phyloP scores from a whole-genome alignment of 2,888 invertebrate species.

The Thereva unica region DNA sequence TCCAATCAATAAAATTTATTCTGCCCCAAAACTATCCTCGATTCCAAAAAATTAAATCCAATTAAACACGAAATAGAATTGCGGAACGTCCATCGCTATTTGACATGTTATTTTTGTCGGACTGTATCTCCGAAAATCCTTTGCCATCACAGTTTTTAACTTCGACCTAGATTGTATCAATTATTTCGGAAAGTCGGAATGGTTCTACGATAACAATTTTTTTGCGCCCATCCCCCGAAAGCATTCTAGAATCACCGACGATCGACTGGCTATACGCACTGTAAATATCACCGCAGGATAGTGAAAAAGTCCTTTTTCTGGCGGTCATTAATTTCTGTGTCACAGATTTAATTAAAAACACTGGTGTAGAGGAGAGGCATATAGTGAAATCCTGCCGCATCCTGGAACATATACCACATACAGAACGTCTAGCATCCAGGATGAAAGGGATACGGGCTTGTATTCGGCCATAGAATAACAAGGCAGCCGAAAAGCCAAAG shows the following conservation, averaged over 20 bases:
- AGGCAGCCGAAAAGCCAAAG: constrained; percentile 10
- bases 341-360: constrained; percentile 36
- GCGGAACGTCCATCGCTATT: background rate
- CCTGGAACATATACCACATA: constrained; percentile 4
- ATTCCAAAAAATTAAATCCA: too few relatives aligned
- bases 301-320: background rate
- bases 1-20: background rate
- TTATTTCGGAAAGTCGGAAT: constrained; percentile 16
- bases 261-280: constrained; percentile 11
- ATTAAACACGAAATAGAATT: background rate
- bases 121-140: constrained; percentile 15
- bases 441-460: too few relatives aligned
- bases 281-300: constrained; percentile 1
- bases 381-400: constrained; percentile 1
- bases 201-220: background rate
- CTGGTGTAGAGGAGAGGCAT: constrained; percentile 1
- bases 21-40: background rate
- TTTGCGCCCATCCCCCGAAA: background rate
- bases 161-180: constrained; percentile 29
- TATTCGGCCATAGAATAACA: constrained; percentile 6
- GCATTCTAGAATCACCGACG: background rate
- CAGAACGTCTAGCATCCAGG: too few relatives aligned
- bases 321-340: constrained; percentile 35
- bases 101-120: background rate
- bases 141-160: constrained; percentile 7